Base-by-base conservation (phyloP, 1,140 invertebrate genomes). In the Stegodyphus dumicola region DNA sequence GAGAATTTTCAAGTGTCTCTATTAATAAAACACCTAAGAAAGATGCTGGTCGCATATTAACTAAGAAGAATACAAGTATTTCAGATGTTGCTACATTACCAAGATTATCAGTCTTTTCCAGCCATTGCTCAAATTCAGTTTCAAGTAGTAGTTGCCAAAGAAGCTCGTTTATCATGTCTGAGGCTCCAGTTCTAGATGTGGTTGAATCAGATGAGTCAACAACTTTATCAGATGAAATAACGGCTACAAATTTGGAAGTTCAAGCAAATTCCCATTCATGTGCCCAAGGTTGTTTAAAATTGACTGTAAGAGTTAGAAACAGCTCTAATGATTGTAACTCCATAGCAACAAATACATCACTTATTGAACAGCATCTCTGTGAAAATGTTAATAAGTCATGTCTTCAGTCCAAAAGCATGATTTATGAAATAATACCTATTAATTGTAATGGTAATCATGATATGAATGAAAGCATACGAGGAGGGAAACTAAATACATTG, bases 391-490 rank as follows among this genome's bases (percentile, higher is more conserved):
- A 60, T 60, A 15, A 60, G 7, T 15, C 17, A 15, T 15, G 9
- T 48, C 11, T 69, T 69, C 66, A 69, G 9, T 18, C 66, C 1
- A 2, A 69, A 69, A n/a, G 66, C 2, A 69, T 48, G n/a, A 6
- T 69, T 9, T 69, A 69, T 69, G 66, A 69, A 69, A 69, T 69
- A 13, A 69, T 69, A 15, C 66, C 66, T 15, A 6, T 69, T 11
- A 69, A 69, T 9, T 69, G 66, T 48, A n/a, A 69, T 69, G 66
- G 66, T 7, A n/a, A 69, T n/a, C 66, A 69, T 69, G 66, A 18
- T 60, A 15, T 15, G 9, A 60, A 60, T 60, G 56, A 60, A 15
- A 60, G 15, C 15, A 15, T 60, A 10, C 9, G 9, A 10, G 9
- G 1, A 10, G 15, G 15, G 56, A 60, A 60, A 60, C 9, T 60